Percentiles rank a stretch among this genome's conserved stretches.
phyloP scores from a whole-genome alignment of 2,113 vertebrate species.

The Psilopogon haemacephalus region DNA sequence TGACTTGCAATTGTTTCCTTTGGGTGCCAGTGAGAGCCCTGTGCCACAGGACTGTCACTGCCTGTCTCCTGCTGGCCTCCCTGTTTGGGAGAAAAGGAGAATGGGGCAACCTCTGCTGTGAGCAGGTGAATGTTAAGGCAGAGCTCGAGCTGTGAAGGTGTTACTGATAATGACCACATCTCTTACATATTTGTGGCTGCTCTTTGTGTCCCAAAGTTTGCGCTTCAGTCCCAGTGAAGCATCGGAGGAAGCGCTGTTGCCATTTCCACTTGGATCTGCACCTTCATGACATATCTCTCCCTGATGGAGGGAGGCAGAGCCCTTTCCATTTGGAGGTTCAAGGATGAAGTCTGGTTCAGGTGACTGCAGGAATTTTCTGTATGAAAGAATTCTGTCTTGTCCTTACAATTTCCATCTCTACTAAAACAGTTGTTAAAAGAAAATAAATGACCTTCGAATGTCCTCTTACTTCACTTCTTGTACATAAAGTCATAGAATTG shows the following conservation, averaged over 20 bases:
- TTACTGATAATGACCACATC: neutral
- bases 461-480: neutral
- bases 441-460: neutral
- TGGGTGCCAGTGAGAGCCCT: neutral
- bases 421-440: neutral
- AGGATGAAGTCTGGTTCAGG: neutral
- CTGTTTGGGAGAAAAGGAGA: neutral
- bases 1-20: neutral
- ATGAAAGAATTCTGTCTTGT: neutral
- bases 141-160: neutral
- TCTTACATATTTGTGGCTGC: neutral
- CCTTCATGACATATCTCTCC: accelerated
- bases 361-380: neutral
- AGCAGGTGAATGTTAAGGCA: neutral
- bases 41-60: neutral
- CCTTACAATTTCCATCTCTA: neutral
- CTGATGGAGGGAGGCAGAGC: neutral
- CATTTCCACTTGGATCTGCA: neutral
- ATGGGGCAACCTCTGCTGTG: neutral
- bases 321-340: neutral
- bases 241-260: neutral
- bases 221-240: neutral
- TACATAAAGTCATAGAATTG: neutral
- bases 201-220: neutral
- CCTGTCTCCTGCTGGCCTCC: neutral